Evolutionary conservation across 1,140 invertebrate species (phyloP).

Genomic region (Papilio machaon): DNA sequence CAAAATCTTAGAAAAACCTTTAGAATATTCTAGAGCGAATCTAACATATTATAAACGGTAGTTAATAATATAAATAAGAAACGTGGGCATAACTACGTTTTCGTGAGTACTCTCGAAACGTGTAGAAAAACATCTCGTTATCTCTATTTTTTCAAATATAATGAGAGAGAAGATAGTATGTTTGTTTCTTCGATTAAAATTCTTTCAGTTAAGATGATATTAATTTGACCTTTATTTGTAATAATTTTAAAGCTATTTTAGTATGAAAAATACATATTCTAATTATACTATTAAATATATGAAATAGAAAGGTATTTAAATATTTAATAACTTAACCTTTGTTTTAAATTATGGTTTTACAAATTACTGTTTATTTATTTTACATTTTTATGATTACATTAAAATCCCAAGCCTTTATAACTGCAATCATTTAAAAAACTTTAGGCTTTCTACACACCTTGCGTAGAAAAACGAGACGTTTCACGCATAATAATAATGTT

Average conservation of each 20-base stretch:
- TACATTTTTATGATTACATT: neutral
- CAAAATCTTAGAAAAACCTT: neutral
- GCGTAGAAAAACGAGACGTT: too few relatives aligned
- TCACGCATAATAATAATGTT: neutral
- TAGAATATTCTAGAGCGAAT: neutral
- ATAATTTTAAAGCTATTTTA: neutral
- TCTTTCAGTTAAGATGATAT: neutral
- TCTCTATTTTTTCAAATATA: too few relatives aligned
- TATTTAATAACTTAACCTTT: neutral
- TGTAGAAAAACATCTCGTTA: too few relatives aligned
- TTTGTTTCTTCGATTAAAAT: too few relatives aligned
- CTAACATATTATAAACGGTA: neutral
- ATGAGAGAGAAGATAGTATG: too few relatives aligned
- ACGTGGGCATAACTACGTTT: neutral
- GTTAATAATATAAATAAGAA: neutral
- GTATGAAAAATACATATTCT: too few relatives aligned
- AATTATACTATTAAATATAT: neutral
- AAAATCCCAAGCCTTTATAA: neutral
- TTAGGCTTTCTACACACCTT: neutral
- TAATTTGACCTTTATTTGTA: neutral
- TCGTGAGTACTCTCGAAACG: neutral
- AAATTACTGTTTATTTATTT: conserved; percentile 6
- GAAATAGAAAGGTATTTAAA: neutral
- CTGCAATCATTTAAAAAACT: neutral
- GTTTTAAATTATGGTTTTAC: too few relatives aligned